Evolutionary conservation across 92 coral and sea anemone genomes (phyloP), one percentile per base, ranked within the genome.

Genomic region (Actinernus sp.): DNA sequence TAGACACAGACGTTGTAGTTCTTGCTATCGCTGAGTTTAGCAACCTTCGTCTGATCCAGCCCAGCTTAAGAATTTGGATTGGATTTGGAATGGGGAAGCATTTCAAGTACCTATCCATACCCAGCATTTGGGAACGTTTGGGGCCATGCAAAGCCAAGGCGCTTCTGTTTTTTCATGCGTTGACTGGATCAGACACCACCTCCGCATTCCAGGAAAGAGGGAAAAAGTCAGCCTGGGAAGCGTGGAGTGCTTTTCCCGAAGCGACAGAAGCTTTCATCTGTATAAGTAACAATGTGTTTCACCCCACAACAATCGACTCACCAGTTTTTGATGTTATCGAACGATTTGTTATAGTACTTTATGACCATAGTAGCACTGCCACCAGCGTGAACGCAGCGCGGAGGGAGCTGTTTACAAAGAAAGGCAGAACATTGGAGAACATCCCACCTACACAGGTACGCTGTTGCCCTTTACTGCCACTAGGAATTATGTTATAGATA

Each of bases 181-280:
- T 80, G 33, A 68, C 84, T 48, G 87, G 87, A 3, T 73, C 68
- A 40, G 92, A 73, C 31, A 78, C 65, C 45, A 79, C 79, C 10
- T 73, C 83, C n/a, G 49, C 61, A n/a, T 86, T 86, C 56, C 54
- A 70, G 3, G 34, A 37, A 43, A 24, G 17, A 26, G 87, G 87
- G 30, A 79, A 86, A 51, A 85, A 86, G 61, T 73, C 80, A 16
- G 92, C 92, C 12, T 86, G 92, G 83, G 66, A 67, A 24, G 78
- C 56, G 0, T 86, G 85, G 81, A 32, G 13, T 2, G 58, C 48
- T n/a, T 84, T 26, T 59, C 20, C 37, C 53, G 82, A 65, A 8
- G 73, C 58, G 28, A 65, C 74, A 1, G 76, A 10, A 36, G 77
- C 31, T 43, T 71, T 71, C 18, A 26, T 14, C 30, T 41, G 18